A percentile compares a stretch with the other conserved stretches of the same genome.
Evolutionary conservation across 2,797 vertebrate species (phyloP).

Genomic region (Oreochromis grahami): DNA sequence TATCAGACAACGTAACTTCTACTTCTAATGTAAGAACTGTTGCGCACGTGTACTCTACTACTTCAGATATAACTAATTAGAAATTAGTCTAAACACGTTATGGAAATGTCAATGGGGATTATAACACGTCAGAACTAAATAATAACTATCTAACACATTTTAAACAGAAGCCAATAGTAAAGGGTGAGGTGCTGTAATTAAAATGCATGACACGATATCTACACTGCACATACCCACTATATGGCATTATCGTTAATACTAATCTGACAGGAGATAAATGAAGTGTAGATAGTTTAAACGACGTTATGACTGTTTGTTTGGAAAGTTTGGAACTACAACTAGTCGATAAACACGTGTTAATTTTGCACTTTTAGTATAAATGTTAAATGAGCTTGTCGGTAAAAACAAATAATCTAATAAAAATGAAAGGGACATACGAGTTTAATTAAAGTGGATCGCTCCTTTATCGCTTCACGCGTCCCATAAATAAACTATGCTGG

Average conservation of each 20-base stretch:
- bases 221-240: not conserved
- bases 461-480: not conserved
- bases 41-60: not conserved
- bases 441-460: not conserved
- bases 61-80: not conserved
- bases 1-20: not conserved
- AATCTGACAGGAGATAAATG: not conserved
- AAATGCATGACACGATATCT: not conserved
- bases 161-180: not conserved
- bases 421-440: not conserved
- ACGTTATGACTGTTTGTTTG: not conserved
- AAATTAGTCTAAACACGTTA: not conserved
- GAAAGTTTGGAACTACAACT: not conserved
- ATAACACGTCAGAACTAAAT: not conserved
- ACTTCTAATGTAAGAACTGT: not conserved
- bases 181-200: not conserved
- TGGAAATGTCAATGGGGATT: not conserved
- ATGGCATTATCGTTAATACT: not conserved
- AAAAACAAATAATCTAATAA: not conserved
- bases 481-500: not conserved
- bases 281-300: not conserved
- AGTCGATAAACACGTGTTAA: not conserved
- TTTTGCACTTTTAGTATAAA: not conserved
- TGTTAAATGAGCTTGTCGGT: not conserved
- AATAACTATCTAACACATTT: not conserved